Base-by-base conservation (phyloP, 2,797 vertebrate genomes). In the Oryzias sinensis region DNA sequence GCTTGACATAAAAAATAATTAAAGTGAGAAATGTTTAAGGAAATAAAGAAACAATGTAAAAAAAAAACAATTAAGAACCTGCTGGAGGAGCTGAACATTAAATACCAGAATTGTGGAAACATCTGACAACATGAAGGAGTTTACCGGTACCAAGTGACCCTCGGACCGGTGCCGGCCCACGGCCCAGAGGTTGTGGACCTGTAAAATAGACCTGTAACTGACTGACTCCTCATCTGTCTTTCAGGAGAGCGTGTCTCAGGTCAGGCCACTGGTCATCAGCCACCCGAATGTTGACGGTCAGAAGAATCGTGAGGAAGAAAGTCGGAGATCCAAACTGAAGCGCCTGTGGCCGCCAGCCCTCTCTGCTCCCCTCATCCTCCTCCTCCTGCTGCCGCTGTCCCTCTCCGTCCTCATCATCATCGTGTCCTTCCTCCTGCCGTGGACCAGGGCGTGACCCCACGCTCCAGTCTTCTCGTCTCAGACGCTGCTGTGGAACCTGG, bases 231-330 rank as follows among this genome's bases (percentile, higher is more conserved):
- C 7, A 0, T 44, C 43, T 45, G 16, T 63, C 37, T 57, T 65
- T 25, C 75, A 93, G 92, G 92, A 93, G 75, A 93, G 91, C 24
- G 72, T 92, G 7, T 93, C 92, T 2, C 91, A 93, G 82, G 91
- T 93, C 62, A 79, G 92, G 42, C 92, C 92, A 0, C 80, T 93
- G 74, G 83, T 93, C 62, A 84, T 93, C 76, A 87, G 84, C 55
- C 86, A 65, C 58, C 82, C 84, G 0, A 82, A 72, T 5, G 53
- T 40, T 0, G 79, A 85, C 49, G 47, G 40, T 24, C 82, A 70
- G 50, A 68, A 44, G 40, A 63, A 42, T 54, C 55, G 59, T 0
- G 56, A 14, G 0, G 70, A 72, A 1, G 40, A 43, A 6, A 48
- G 78, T 5, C 45, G 37, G 42, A 56, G 66, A 50, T 73, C 79